These are phyloP conservation scores for Hylaea fasciaria DNA, from an alignment of 2,888 invertebrate species.

Conservation along the genomic window DNA sequence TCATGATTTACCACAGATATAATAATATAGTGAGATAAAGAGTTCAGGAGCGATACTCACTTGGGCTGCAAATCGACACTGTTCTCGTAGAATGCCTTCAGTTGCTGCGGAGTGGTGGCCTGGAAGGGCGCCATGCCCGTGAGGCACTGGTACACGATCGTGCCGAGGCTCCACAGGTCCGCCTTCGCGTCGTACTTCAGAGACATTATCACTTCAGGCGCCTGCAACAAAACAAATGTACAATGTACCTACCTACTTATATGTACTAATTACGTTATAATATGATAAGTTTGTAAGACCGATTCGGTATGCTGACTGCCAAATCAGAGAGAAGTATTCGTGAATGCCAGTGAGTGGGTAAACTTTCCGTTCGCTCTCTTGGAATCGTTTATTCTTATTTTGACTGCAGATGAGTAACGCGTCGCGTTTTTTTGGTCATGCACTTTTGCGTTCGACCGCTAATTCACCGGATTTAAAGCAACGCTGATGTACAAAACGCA, in stretches of 20 bases:
- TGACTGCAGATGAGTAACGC: constrained; percentile 19
- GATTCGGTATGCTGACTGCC: too few species aligned
- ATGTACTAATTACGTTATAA: too few species aligned
- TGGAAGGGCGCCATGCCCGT: constrained; percentile 99
- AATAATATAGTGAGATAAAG: not conserved
- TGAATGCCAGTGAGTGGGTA: not conserved
- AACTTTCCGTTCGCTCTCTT: constrained; percentile 5
- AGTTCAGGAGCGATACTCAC: constrained; percentile 85
- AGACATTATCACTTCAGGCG: constrained; percentile 99
- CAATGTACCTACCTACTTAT: too few species aligned
- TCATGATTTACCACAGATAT: too few species aligned
- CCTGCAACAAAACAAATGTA: constrained; percentile 79
- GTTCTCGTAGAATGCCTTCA: constrained; percentile 98
- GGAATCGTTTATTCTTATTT: constrained; percentile 15
- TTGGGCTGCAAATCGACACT: constrained; percentile 95
- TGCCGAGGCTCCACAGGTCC: constrained; percentile 99
- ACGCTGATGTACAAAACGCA: not conserved
- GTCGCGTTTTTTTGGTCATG: constrained; percentile 1
- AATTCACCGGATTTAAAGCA: constrained; percentile 21
- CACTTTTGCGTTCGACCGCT: constrained; percentile 7
- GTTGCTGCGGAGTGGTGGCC: constrained; percentile 98
- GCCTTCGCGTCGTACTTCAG: constrained; percentile 99
- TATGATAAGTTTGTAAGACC: too few species aligned
- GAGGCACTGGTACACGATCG: constrained; percentile 99
- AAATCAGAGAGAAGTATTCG: too few species aligned